Percentiles rank a stretch among this genome's conserved stretches.
phyloP scores from a whole-genome alignment of 2,888 invertebrate genomes.

The Gortyna flavago region DNA sequence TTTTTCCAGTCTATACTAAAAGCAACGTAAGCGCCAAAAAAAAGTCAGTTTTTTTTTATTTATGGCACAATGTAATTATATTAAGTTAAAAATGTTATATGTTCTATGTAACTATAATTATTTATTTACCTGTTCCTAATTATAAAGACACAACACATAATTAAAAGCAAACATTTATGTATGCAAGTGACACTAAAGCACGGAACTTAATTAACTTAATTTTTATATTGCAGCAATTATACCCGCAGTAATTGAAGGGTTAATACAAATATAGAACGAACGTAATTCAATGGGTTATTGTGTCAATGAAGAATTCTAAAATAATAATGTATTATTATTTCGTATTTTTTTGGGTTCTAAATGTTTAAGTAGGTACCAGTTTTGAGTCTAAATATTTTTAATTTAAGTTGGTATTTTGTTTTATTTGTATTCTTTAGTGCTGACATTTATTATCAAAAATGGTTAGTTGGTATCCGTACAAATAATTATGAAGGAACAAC shows the following conservation, averaged over 20 bases:
- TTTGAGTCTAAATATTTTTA: not conserved
- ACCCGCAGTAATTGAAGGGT: constrained; percentile 38
- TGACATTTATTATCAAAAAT: not conserved
- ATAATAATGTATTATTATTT: not conserved
- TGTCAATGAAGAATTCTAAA: not conserved
- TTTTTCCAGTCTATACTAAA: not conserved
- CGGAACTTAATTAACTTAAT: constrained; percentile 5
- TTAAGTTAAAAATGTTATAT: not conserved
- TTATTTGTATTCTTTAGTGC: not conserved
- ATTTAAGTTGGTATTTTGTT: not conserved
- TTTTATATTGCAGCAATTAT: constrained; percentile 25
- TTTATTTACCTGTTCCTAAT: not conserved
- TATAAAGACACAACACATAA: constrained; percentile 8
- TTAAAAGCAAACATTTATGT: constrained; percentile 8
- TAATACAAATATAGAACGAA: not conserved
- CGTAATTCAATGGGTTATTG: not conserved
- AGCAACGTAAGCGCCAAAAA: not conserved
- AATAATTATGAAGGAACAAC: not conserved
- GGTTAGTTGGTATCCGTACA: not conserved
- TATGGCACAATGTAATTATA: not conserved
- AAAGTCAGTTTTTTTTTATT: not conserved
- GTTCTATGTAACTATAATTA: not conserved
- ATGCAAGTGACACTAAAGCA: constrained; percentile 9
- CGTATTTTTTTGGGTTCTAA: not conserved
- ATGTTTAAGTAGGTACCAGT: not conserved